These are phyloP conservation scores for Onychomys leucogaster DNA, from an alignment of 2,797 vertebrate genomes.

Conservation along the genomic window DNA sequence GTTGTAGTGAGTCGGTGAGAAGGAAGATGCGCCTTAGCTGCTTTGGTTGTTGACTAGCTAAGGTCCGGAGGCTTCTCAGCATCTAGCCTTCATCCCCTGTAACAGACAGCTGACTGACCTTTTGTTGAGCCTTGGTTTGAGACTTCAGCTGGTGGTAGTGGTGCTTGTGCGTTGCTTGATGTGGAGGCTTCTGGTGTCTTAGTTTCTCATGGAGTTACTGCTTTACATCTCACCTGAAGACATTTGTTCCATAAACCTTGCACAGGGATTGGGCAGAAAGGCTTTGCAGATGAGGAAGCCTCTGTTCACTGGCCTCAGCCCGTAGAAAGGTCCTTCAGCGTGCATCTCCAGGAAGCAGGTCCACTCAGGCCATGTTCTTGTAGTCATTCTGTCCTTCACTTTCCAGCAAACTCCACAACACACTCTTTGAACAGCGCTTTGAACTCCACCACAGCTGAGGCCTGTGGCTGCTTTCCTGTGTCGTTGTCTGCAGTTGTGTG, in stretches of 20 bases:
- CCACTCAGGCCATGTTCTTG: too few species aligned
- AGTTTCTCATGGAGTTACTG: not conserved
- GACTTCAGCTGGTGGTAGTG: not conserved
- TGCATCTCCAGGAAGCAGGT: not conserved
- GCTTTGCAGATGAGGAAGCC: not conserved
- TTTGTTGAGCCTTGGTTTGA: not conserved
- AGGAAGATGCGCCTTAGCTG: not conserved
- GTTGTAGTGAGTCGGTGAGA: not conserved
- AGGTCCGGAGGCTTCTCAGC: not conserved
- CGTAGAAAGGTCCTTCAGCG: not conserved
- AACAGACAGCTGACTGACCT: not conserved
- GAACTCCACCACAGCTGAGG: not conserved
- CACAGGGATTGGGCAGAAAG: not conserved
- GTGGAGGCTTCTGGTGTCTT: not conserved
- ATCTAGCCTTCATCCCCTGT: not conserved
- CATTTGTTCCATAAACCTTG: not conserved
- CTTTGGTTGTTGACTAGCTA: not conserved
- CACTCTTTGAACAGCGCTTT: not conserved
- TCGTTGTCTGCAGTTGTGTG: rapidly evolving
- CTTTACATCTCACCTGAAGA: not conserved
- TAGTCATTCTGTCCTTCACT: not conserved
- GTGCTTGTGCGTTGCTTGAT: not conserved
- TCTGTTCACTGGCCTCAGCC: not conserved
- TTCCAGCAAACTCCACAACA: not conserved
- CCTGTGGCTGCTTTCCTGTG: not conserved